A percentile compares a stretch with the other conserved stretches of the same genome.
Conservation (phyloP, 2,797 vertebrate species). For the Garrulus glandarius region DNA sequence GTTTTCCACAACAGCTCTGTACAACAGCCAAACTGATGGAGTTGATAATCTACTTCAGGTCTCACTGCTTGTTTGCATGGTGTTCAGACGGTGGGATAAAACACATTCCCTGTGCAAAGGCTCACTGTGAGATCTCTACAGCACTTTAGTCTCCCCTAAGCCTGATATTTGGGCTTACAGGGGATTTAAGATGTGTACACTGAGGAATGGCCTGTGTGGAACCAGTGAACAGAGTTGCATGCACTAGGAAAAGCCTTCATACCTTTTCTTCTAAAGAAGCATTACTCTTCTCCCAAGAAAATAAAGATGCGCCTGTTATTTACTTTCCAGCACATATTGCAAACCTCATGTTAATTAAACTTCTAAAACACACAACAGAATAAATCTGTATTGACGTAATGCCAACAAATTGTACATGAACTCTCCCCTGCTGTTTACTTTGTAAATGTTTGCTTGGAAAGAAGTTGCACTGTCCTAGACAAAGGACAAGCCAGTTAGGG, state of each 20-base stretch:
- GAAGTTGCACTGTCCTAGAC: neutral
- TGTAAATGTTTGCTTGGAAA: conserved; percentile 27
- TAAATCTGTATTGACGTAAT: neutral
- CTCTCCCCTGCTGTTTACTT: neutral
- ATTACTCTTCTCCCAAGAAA: conserved; percentile 4
- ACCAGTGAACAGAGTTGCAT: neutral
- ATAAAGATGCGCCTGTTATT: neutral
- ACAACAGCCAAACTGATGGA: neutral
- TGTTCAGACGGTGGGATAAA: neutral
- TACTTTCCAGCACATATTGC: conserved; percentile 30
- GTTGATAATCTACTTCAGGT: neutral
- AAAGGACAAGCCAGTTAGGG: neutral
- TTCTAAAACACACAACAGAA: conserved; percentile 2
- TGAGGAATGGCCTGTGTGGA: neutral
- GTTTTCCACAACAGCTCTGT: neutral
- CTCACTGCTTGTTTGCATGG: neutral
- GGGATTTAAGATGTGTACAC: neutral
- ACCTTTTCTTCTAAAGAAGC: neutral
- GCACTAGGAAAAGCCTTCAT: neutral
- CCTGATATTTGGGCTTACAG: neutral
- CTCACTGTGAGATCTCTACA: neutral
- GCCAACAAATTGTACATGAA: neutral
- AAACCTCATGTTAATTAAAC: conserved; percentile 16
- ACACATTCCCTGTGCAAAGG: neutral
- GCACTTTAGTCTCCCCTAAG: neutral